Evolutionary conservation across 2,888 invertebrate species (phyloP).

Genomic region (Acrobasis suavella): DNA sequence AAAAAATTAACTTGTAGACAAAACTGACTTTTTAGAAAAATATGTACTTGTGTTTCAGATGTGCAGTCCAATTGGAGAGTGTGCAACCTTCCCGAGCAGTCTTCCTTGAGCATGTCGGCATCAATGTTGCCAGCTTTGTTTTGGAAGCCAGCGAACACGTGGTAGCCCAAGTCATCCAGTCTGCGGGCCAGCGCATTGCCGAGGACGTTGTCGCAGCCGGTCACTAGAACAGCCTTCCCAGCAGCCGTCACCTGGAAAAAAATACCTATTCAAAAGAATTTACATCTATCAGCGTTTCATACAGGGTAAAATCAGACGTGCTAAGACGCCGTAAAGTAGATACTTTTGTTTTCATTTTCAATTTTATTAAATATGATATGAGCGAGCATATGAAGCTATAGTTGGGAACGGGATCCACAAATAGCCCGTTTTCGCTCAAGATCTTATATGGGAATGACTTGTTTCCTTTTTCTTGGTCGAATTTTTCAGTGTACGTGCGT

Average conservation of each 20-base stretch:
- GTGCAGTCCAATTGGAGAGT: constrained; percentile 91
- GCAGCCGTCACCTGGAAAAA: constrained; percentile 87
- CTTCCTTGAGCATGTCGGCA: constrained; percentile 89
- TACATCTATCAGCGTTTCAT: no score
- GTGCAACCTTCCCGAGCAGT: constrained; percentile 88
- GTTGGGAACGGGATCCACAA: no score
- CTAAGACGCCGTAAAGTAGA: no score
- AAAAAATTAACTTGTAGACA: no score
- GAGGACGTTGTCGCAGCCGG: constrained; percentile 91
- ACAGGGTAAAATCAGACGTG: no score
- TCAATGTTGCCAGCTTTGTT: constrained; percentile 85
- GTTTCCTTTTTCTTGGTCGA: no score
- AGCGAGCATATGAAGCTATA: no score
- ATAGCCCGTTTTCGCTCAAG: no score
- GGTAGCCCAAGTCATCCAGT: constrained; percentile 92
- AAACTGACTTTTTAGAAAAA: not conserved
- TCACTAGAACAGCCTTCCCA: constrained; percentile 92
- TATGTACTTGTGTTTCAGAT: constrained; percentile 85
- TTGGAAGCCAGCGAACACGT: constrained; percentile 93
- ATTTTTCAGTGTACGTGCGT: no score
- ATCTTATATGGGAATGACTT: no score
- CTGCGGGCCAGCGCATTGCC: constrained; percentile 89
- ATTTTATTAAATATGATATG: no score
- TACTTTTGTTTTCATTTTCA: no score
- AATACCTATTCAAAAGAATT: not conserved